Evolutionary conservation across 2,888 invertebrate species (phyloP), one percentile per base, ranked within the genome.

Genomic region (Zygogramma bicolorata): DNA sequence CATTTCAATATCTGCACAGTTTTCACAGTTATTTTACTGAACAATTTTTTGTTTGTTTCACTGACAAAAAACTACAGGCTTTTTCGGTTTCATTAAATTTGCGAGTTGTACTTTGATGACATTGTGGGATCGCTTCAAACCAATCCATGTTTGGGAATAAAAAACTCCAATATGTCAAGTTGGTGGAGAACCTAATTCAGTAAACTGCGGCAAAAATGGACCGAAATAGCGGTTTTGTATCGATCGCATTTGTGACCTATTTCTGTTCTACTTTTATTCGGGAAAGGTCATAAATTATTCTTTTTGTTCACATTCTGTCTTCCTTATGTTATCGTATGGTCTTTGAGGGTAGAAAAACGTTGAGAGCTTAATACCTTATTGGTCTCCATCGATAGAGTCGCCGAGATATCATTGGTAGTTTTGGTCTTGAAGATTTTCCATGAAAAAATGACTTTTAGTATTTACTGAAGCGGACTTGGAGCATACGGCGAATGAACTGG

Each of bases 221-320:
- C 63, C 58, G 18, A 65, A 58, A 57, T 53, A 65, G 57, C 62
- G 68, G 73, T 60, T 68, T 61, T 27, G 38, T 69, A 69, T 73
- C 61, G 73, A 73, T 69, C 57, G 29, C 29, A 53, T 46, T 59
- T 68, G 25, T 73, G 73, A 69, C 66, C 73, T 68, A 69, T 62
- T 73, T 73, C 65, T 27, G 31, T 73, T 65, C 65, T 38, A 66
- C 42, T 61, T 20, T 61, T 65, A 22, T 66, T 61, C 18, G 65
- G 67, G 46, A 68, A 62, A 57, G 60, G 40, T 71, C 68, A 62
- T 66, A 70, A 70, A 70, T 71, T 57, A 62, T 67, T 58, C 67
- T 22, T 65, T 59, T 65, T 65, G 65, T 70, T 57, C 61, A 25
- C 59, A 66, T 53, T 59, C 63, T 53, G 59, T 29, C 62, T 68